These are phyloP conservation scores for Hermetia illucens DNA, from an alignment of 1,140 invertebrate species.

Conservation along the genomic window DNA sequence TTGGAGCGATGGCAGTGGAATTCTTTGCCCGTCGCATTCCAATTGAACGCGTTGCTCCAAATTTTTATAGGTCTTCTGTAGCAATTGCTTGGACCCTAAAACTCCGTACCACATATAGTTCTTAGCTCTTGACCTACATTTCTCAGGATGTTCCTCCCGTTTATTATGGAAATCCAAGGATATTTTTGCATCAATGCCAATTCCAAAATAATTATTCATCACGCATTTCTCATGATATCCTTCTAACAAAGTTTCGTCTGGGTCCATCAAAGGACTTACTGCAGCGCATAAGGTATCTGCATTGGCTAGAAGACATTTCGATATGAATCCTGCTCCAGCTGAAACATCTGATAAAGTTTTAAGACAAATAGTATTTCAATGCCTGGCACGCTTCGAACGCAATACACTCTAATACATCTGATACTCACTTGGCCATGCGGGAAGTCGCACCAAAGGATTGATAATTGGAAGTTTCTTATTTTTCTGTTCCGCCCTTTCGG, in stretches of 20 bases:
- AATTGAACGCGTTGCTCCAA: conserved; percentile 86
- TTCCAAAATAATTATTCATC: conserved; percentile 99
- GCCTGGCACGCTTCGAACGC: too few relatives aligned
- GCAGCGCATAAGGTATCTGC: conserved; percentile 93
- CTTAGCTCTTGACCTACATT: conserved; percentile 83
- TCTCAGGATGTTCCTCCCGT: conserved; percentile 94
- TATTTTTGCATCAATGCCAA: conserved; percentile 97
- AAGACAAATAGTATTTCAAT: conserved; percentile 1
- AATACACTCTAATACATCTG: too few relatives aligned
- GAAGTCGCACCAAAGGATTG: conserved; percentile 71
- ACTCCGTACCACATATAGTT: conserved; percentile 99
- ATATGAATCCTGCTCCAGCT: conserved; percentile 62
- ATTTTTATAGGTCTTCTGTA: conserved; percentile 90
- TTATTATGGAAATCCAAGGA: conserved; percentile 96
- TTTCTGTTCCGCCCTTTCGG: conserved; percentile 31
- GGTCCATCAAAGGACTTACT: conserved; percentile 83
- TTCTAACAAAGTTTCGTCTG: conserved; percentile 77
- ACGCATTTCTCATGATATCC: conserved; percentile 90
- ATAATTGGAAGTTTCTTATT: conserved; percentile 72
- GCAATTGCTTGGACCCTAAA: conserved; percentile 80
- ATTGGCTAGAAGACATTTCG: conserved; percentile 84
- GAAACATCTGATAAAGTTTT: conserved; percentile 36
- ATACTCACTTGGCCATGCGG: conserved; percentile 73
- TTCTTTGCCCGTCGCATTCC: conserved; percentile 83
- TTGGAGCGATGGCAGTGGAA: conserved; percentile 83